Conservation (phyloP, 2,113 vertebrate species). For the Protomyctophum bolini region DNA sequence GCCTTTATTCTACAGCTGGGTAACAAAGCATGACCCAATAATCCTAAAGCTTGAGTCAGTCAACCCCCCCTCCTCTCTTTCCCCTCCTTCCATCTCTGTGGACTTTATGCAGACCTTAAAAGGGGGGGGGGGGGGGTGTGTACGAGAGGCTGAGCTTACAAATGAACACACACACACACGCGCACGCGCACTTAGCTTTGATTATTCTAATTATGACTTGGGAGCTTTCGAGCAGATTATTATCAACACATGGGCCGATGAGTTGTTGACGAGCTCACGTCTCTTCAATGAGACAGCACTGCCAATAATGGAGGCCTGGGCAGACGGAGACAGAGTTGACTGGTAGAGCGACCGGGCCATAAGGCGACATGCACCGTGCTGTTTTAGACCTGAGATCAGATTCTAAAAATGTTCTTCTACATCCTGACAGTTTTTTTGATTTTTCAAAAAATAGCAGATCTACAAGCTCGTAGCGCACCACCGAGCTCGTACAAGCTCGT, state of each 20-base stretch:
- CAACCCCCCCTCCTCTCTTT: constrained; percentile 59
- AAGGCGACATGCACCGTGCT: no score
- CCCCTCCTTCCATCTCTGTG: constrained; percentile 72
- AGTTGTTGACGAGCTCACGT: constrained; percentile 63
- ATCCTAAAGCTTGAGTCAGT: constrained; percentile 80
- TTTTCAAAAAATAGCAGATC: no score
- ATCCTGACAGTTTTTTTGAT: no score
- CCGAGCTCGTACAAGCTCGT: no score
- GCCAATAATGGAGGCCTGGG: constrained; percentile 27
- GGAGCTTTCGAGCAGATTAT: constrained; percentile 63
- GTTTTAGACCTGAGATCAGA: no score
- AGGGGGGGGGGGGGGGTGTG: constrained; percentile 19
- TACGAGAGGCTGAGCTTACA: constrained; percentile 32
- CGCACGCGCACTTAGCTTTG: constrained; percentile 70
- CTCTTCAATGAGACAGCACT: constrained; percentile 39
- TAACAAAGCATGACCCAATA: constrained; percentile 85
- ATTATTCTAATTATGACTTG: constrained; percentile 78
- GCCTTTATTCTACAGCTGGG: constrained; percentile 80
- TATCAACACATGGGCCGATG: constrained; percentile 63
- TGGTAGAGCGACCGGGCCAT: neutral
- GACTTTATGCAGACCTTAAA: constrained; percentile 72
- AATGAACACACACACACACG: constrained; percentile 26
- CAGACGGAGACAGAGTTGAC: constrained; percentile 26
- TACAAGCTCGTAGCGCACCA: no score
- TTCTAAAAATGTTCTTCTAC: no score